A percentile compares a stretch with the other conserved stretches of the same genome.
phyloP scores from a whole-genome alignment of 1,140 invertebrate species.

The Penaeus japonicus region DNA sequence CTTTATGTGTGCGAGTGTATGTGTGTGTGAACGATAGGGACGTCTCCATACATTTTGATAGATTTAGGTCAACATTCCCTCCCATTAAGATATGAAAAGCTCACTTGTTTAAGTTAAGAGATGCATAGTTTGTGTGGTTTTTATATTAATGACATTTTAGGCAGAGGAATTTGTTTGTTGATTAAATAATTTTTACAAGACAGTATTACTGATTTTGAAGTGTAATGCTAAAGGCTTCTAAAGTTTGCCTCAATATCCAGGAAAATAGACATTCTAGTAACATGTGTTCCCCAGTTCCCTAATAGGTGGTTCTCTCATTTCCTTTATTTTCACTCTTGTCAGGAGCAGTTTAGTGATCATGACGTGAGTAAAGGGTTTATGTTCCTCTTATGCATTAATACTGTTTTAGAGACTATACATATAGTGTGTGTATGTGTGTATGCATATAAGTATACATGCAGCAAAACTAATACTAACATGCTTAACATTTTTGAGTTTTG shows the following conservation, averaged over 20 bases:
- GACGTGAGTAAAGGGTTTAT: conserved; percentile 34
- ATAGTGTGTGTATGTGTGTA: not conserved
- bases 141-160: too few relatives aligned
- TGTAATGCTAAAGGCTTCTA: too few relatives aligned
- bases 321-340: not conserved
- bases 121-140: too few relatives aligned
- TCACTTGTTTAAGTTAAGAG: too few relatives aligned
- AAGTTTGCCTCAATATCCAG: not conserved
- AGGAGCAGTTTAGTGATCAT: conserved; percentile 51
- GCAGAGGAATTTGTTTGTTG: too few relatives aligned
- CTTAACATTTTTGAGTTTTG: too few relatives aligned
- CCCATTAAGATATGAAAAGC: too few relatives aligned
- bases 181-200: too few relatives aligned
- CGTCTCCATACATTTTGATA: not conserved
- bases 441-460: not conserved
- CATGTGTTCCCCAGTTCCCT: not conserved
- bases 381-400: not conserved
- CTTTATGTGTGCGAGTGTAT: not conserved
- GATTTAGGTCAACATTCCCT: not conserved
- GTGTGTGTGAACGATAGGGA: not conserved
- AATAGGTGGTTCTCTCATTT: conserved; percentile 33
- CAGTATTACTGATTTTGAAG: too few relatives aligned
- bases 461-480: not conserved
- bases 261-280: not conserved
- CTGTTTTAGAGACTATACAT: not conserved